These are phyloP conservation scores for Gallinago paraguaiae DNA, from an alignment of 2,113 vertebrate species.

Conservation along the genomic window DNA sequence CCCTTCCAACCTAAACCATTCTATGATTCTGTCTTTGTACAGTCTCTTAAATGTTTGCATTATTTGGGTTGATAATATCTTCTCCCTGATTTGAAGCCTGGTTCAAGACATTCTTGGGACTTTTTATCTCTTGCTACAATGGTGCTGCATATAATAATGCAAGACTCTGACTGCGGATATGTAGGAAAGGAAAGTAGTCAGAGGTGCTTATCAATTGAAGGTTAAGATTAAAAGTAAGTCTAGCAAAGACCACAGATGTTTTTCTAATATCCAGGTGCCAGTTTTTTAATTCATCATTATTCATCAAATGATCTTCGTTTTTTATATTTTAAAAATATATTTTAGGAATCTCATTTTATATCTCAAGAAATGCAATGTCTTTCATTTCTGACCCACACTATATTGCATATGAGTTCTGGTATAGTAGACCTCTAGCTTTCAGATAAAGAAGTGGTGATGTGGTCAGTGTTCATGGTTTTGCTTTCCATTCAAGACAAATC, in stretches of 20 bases:
- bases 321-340: background rate
- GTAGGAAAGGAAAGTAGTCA: background rate
- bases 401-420: background rate
- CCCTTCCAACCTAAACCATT: background rate
- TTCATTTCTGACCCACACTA: background rate
- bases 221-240: background rate
- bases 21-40: background rate
- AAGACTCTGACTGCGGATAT: background rate
- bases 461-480: background rate
- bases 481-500: background rate
- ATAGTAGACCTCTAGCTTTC: background rate
- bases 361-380: background rate
- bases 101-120: background rate
- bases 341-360: background rate
- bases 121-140: background rate
- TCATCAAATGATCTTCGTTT: background rate
- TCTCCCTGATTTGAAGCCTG: background rate
- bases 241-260: background rate
- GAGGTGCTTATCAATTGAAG: background rate
- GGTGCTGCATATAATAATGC: background rate
- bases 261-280: background rate
- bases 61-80: background rate
- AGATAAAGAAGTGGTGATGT: background rate
- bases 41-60: background rate
- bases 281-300: background rate